Evolutionary conservation across 2,113 vertebrate genomes (phyloP), one percentile per base, ranked within the genome.

Genomic region (Galeopterus variegatus): DNA sequence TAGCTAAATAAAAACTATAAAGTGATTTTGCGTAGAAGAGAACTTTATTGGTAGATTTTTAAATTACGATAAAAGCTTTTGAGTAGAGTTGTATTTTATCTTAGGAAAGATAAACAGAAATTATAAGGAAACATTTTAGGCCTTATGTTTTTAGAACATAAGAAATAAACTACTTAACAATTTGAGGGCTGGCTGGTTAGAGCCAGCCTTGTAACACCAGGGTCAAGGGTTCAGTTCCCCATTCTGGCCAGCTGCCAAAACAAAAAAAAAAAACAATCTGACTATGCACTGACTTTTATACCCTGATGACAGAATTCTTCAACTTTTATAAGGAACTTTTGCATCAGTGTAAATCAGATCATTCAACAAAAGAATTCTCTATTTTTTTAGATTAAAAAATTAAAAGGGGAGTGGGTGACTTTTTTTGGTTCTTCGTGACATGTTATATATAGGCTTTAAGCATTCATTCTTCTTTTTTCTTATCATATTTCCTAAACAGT

Each of bases 31-130:
- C 54, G 83, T 56, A 73, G 36, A 90, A 62, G 26, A 92, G 75
- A 60, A 45, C 19, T 72, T 93, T 58, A 81, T 54, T 90, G 69
- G 33, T 45, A 94, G 31, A 54, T 94, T 93, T 95, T 56, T 19
- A 95, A 87, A 64, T 50, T 76, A 26, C 87, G 52, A 94, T 62
- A 31, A 70, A 82, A 76, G 52, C 28, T 33, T 11, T 67, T 54
- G 1, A 5, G 52, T 2, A 33, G 4, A 77, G 3, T 89, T 93
- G n/a, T 65, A 48, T 86, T 82, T 91, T 73, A 93, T 65, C 88
- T 89, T 84, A 80, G 41, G 56, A 84, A 96, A 96, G 48, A 67
- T 84, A 87, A 96, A 50, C 52, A 94, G 50, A 87, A 95, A 56
- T 96, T 82, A 64, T 84, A 96, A 96, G 33, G 70, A 79, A 95